phyloP scores from a whole-genome alignment of 1,140 invertebrate genomes.

The Temnothorax longispinosus region DNA sequence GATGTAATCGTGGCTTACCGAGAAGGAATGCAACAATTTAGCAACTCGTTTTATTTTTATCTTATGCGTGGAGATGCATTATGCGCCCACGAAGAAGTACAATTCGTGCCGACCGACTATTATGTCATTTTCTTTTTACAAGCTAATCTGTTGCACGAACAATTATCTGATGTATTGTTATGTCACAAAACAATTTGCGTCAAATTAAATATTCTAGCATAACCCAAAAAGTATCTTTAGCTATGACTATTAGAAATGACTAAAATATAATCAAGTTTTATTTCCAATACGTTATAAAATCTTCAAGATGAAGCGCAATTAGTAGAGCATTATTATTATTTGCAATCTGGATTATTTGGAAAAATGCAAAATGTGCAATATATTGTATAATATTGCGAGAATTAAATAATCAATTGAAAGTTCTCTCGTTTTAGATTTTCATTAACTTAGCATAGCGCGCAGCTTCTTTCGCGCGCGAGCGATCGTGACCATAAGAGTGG shows the following conservation, averaged over 20 bases:
- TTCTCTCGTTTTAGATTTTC: background rate
- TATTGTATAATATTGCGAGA: background rate
- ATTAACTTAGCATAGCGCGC: background rate
- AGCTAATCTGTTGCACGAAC: background rate
- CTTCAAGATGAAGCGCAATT: background rate
- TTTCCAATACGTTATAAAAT: background rate
- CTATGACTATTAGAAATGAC: background rate
- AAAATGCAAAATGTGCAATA: background rate
- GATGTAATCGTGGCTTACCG: constrained; percentile 47
- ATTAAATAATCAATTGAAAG: background rate
- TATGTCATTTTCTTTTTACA: constrained; percentile 10
- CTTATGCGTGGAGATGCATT: background rate
- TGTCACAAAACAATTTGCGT: background rate
- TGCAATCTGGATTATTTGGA: background rate
- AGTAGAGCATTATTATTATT: background rate
- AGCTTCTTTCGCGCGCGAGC: background rate
- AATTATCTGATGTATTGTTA: background rate
- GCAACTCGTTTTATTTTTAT: constrained; percentile 36
- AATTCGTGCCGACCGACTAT: background rate
- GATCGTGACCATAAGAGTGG: background rate
- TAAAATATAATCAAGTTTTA: background rate
- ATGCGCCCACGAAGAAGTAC: background rate
- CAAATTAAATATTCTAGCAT: background rate
- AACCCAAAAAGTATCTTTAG: background rate
- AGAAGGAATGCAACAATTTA: constrained; percentile 47